Percentiles rank a stretch among this genome's conserved stretches.
phyloP scores from a whole-genome alignment of 2,113 vertebrate species.

The Chionomys nivalis region DNA sequence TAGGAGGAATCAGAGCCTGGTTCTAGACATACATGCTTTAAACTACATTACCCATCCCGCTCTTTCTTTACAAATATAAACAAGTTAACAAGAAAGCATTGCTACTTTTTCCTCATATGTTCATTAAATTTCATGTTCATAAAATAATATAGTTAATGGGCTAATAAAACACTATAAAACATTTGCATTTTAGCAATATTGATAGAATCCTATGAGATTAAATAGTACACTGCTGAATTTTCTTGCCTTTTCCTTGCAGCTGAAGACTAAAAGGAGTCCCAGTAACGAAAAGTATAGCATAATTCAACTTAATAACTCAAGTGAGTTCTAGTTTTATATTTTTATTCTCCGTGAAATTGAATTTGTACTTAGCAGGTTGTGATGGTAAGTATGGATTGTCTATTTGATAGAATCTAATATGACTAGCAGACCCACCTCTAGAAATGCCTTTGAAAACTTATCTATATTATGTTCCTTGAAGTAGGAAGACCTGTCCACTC shows the following conservation, averaged over 20 bases:
- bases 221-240: not conserved
- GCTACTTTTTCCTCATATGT: not conserved
- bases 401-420: not conserved
- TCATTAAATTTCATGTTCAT: not conserved
- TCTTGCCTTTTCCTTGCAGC: not conserved
- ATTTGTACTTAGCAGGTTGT: not conserved
- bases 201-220: not conserved
- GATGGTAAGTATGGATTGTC: not conserved
- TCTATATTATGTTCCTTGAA: not conserved
- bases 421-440: not conserved
- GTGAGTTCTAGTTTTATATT: not conserved
- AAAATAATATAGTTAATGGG: constrained; percentile 17
- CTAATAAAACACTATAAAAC: not conserved
- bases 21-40: not conserved
- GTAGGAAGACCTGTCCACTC: not conserved
- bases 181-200: not conserved
- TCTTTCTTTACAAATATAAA: not conserved
- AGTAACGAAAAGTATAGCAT: not conserved
- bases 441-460: not conserved
- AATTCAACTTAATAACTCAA: not conserved
- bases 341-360: not conserved
- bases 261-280: not conserved
- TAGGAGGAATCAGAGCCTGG: not conserved
- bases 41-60: not conserved
- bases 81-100: not conserved